Evolutionary conservation across 2,113 vertebrate species (phyloP), one percentile per base, ranked within the genome.

Genomic region (Dermatemys mawii): DNA sequence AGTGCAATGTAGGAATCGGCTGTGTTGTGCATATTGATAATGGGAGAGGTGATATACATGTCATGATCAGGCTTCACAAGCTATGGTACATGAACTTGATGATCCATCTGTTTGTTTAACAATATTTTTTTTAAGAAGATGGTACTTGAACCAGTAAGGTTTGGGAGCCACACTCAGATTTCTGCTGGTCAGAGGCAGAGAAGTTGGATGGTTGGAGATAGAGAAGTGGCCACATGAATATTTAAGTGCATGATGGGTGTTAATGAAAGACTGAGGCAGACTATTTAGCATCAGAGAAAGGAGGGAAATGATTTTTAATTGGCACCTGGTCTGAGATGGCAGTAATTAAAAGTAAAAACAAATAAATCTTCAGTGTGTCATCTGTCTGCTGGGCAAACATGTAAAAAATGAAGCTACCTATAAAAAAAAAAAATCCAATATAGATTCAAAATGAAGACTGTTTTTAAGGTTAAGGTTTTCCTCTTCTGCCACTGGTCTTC

Each of bases 371-470:
- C n/a, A 38, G 3, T 2, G 0, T 32, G 6, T 38, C n/a, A 50
- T 63, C 32, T 90, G 24, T 73, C 32, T 88, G 53, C 73, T 35
- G 55, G 49, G 41, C 29, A 86, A 29, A 84, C 57, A 50, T n/a
- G 3, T 63, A 3, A 1, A 19, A 16, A 29, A 5, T n/a, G 63
- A 22, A 88, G 41, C 57, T 93, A 1, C 44, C 19, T 91, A 0
- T 84, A 22, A 48, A 95, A 4, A 1, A 81, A 83, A 55, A 26
- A 55, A 57, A 57, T 32, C 55, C 29, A 70, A 63, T 82, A 48
- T 2, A 44, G 9, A 7, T 53, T 70, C 16, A 63, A 1, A 0
- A 0, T 75, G 51, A 53, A 53, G 21, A 21, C 21, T 53, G 51
- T 22, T 51, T 51, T 51, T 53, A 53, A 53, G 51, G 51, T 93